Conservation (phyloP, 2,113 vertebrate species). For the Nymphicus hollandicus region DNA sequence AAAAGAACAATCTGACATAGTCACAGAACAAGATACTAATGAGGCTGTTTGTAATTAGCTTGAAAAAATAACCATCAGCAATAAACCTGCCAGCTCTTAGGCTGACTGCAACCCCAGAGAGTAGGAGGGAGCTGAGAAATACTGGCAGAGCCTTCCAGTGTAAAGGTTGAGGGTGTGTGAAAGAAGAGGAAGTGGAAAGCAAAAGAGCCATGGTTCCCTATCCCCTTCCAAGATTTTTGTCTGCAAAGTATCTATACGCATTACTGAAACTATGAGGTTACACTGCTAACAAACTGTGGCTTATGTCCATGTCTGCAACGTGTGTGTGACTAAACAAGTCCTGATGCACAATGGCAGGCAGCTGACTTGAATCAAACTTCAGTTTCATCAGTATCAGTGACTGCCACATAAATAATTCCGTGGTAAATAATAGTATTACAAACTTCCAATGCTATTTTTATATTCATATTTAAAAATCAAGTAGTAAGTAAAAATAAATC, state of each 20-base stretch:
- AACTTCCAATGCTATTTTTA: not conserved
- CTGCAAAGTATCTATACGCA: not conserved
- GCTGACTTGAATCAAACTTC: not conserved
- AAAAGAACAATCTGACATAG: not conserved
- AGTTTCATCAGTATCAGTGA: not conserved
- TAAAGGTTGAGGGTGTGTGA: not conserved
- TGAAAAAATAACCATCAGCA: constrained; percentile 21
- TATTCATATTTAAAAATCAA: not conserved
- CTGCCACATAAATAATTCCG: not conserved
- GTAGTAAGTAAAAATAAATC: not conserved
- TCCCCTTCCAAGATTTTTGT: not conserved
- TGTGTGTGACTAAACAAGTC: not conserved
- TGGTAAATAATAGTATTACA: not conserved
- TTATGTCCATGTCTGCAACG: accelerated
- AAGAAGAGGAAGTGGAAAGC: not conserved
- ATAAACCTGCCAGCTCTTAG: constrained; percentile 4
- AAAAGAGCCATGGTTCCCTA: not conserved
- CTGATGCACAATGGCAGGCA: accelerated
- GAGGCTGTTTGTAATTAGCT: constrained; percentile 21
- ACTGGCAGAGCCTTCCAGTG: not conserved
- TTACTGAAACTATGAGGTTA: not conserved
- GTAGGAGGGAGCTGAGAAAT: constrained; percentile 7
- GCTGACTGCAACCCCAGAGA: not conserved
- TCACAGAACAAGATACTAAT: not conserved
- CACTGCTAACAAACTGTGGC: not conserved